A percentile compares a stretch with the other conserved stretches of the same genome.
These are phyloP conservation scores for Ancistrus triradiatus DNA, from an alignment of 2,113 vertebrate genomes.

Conservation along the genomic window DNA sequence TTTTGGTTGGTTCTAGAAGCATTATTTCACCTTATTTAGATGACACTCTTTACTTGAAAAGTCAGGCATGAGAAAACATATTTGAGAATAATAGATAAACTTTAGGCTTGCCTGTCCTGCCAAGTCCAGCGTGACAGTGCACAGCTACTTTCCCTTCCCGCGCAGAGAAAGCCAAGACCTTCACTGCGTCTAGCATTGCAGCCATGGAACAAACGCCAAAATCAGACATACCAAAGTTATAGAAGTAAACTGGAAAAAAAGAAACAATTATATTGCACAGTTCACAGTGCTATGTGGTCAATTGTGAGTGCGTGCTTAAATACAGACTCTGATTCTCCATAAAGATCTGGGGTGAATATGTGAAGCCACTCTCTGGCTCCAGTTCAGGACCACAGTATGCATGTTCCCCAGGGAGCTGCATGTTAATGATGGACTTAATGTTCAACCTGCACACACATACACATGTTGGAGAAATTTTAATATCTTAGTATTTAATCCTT, in stretches of 20 bases:
- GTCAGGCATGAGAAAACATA: neutral
- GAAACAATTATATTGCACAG: neutral
- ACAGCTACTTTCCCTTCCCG: constrained; percentile 72
- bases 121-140: constrained; percentile 77
- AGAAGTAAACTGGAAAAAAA: constrained; percentile 73
- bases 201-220: constrained; percentile 69
- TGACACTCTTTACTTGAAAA: neutral
- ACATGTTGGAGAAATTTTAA: no score
- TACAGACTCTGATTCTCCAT: constrained; percentile 75
- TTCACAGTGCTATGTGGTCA: neutral
- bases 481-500: no score
- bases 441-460: constrained; percentile 58
- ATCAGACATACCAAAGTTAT: constrained; percentile 78
- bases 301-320: neutral
- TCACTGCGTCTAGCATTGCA: constrained; percentile 69
- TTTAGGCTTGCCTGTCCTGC: constrained; percentile 66
- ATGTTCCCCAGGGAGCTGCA: constrained; percentile 76
- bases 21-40: no score
- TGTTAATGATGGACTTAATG: constrained; percentile 74
- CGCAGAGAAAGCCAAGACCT: constrained; percentile 72
- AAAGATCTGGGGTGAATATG: constrained; percentile 74
- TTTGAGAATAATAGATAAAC: constrained; percentile 1
- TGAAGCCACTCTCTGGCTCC: constrained; percentile 70
- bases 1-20: no score
- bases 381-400: constrained; percentile 71